These are phyloP conservation scores for Dolichopus griseipennis DNA, from an alignment of 2,888 invertebrate genomes.

Conservation along the genomic window DNA sequence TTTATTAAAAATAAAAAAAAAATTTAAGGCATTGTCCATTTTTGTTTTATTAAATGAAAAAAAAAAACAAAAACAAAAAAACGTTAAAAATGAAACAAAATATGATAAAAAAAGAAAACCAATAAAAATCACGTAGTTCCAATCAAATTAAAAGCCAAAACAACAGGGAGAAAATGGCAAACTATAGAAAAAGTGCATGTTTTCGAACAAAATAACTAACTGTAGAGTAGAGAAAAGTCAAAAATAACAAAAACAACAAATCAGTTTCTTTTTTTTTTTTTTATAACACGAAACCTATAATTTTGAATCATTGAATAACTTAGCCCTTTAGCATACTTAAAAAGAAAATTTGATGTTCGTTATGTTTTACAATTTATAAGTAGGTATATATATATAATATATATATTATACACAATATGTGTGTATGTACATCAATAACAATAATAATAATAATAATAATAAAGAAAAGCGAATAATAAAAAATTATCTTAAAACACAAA, in stretches of 20 bases:
- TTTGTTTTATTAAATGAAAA: not conserved
- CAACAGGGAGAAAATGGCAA: not conserved
- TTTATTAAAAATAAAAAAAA: not conserved
- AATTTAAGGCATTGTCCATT: not conserved
- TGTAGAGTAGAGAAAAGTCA: not conserved
- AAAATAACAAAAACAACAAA: no score
- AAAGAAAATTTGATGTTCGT: not conserved
- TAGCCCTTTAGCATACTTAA: conserved; percentile 39
- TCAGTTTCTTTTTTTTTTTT: not conserved
- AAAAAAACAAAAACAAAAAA: not conserved
- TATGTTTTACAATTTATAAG: not conserved
- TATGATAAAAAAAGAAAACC: not conserved
- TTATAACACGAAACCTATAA: conserved; percentile 38
- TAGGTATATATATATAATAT: no score
- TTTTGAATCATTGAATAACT: conserved; percentile 44
- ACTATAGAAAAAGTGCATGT: not conserved
- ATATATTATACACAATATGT: no score
- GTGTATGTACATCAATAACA: no score
- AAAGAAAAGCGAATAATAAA: no score
- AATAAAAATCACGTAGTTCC: conserved; percentile 4
- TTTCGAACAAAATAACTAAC: not conserved
- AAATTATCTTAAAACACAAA: no score
- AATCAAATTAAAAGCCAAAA: conserved; percentile 3
- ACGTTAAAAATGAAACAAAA: not conserved
- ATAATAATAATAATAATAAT: no score